Evolutionary conservation across 2,888 invertebrate genomes (phyloP).

Genomic region (Strigamia transsilvanica): DNA sequence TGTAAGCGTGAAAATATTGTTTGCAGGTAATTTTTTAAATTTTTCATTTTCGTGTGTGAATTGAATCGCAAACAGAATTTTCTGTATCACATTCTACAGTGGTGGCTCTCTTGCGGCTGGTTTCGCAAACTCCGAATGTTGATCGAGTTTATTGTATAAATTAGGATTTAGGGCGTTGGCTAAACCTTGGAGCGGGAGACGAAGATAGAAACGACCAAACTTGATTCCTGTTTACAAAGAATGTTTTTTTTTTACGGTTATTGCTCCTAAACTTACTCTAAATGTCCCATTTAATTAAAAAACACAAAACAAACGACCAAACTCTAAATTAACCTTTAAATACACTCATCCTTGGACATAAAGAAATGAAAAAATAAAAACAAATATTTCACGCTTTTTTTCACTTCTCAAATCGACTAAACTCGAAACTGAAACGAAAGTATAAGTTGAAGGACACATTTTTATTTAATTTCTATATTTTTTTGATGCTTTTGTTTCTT

Average conservation of each 20-base stretch:
- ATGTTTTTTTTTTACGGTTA: not conserved
- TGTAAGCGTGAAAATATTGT: too few species aligned
- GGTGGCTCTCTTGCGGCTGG: not conserved
- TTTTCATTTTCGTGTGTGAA: too few species aligned
- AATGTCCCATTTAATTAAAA: not conserved
- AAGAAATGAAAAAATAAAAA: not conserved
- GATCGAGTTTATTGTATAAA: not conserved
- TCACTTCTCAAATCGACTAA: not conserved
- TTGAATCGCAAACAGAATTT: too few species aligned
- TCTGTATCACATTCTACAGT: too few species aligned
- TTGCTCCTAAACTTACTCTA: not conserved
- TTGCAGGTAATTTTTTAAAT: too few species aligned
- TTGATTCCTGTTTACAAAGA: not conserved
- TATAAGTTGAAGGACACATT: constrained; percentile 3
- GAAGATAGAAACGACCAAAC: not conserved
- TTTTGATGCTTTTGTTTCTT: not conserved
- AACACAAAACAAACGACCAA: not conserved
- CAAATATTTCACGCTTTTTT: not conserved
- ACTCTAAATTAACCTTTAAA: too few species aligned
- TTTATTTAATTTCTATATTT: not conserved
- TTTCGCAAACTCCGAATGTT: not conserved
- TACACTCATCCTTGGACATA: too few species aligned
- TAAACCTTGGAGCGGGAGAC: not conserved
- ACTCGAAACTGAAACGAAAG: not conserved
- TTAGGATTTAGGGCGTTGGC: not conserved